Percentiles rank a stretch among this genome's conserved stretches.
Evolutionary conservation across 2,888 invertebrate genomes (phyloP).

Genomic region (Strigamia crassipes): DNA sequence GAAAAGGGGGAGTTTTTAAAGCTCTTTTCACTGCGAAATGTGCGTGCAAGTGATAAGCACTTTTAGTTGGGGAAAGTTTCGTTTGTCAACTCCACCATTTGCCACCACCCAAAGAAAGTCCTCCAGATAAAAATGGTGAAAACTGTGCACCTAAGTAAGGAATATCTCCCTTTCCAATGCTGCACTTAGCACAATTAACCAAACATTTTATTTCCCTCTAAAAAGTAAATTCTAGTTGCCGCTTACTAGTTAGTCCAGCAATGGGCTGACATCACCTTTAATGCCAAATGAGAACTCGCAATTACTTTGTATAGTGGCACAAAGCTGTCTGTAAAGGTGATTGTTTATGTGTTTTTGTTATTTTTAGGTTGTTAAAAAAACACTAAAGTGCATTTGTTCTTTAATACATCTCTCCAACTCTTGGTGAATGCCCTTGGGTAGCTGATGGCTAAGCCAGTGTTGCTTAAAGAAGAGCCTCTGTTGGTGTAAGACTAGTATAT

Average conservation of each 20-base stretch:
- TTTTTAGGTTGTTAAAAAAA: too few relatives aligned
- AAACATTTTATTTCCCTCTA: not conserved
- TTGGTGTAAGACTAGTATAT: too few relatives aligned
- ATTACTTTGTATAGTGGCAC: too few relatives aligned
- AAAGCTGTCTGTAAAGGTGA: too few relatives aligned
- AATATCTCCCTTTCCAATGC: not conserved
- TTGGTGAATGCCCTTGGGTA: too few relatives aligned
- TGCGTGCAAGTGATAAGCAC: constrained; percentile 38
- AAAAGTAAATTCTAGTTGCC: not conserved
- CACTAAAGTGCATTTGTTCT: too few relatives aligned
- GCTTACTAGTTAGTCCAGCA: not conserved
- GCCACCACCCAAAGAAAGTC: constrained; percentile 1
- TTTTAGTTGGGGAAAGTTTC: constrained; percentile 24
- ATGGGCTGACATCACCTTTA: too few relatives aligned
- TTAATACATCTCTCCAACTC: too few relatives aligned
- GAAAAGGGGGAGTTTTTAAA: constrained; percentile 38
- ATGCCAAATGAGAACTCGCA: too few relatives aligned
- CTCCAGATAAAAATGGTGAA: constrained; percentile 10
- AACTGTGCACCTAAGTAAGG: not conserved
- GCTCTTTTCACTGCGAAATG: constrained; percentile 27
- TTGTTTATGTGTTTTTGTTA: too few relatives aligned
- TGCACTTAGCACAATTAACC: not conserved
- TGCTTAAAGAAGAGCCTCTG: too few relatives aligned
- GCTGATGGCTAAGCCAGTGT: too few relatives aligned
- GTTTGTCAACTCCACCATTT: constrained; percentile 32